Conservation (phyloP, 2,888 invertebrate species). For the Eulithis testata region DNA sequence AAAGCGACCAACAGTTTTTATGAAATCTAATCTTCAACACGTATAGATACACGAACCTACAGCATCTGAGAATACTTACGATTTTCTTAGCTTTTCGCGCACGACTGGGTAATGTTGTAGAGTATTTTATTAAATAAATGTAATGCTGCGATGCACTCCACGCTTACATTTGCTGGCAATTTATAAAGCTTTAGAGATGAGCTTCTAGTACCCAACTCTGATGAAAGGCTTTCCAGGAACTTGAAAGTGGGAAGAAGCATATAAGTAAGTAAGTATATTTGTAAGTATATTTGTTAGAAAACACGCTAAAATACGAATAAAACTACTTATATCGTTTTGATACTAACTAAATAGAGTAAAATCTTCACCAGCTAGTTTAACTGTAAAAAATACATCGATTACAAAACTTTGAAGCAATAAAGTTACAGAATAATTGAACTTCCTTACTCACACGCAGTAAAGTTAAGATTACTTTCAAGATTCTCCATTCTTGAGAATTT, state of each 20-base stretch:
- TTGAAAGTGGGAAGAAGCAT: no score
- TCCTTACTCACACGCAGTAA: slow-evolving; percentile 33
- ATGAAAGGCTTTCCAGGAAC: no score
- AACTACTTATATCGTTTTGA: no score
- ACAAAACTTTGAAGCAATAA: slow-evolving; percentile 29
- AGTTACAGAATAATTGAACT: slow-evolving; percentile 33
- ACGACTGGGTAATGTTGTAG: neutral
- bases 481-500: slow-evolving; percentile 43
- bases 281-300: no score
- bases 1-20: neutral
- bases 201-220: no score
- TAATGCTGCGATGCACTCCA: neutral
- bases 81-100: neutral
- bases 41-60: neutral
- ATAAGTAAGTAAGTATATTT: no score
- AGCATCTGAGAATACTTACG: neutral
- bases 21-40: slow-evolving; percentile 1
- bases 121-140: neutral
- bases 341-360: neutral
- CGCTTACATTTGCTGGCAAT: no score
- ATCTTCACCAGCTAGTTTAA: slow-evolving; percentile 1
- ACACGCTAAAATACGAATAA: no score
- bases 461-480: slow-evolving; percentile 39
- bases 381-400: slow-evolving; percentile 14
- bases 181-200: no score